Conservation (phyloP, 2,888 invertebrate genomes). For the Gari tellinella region DNA sequence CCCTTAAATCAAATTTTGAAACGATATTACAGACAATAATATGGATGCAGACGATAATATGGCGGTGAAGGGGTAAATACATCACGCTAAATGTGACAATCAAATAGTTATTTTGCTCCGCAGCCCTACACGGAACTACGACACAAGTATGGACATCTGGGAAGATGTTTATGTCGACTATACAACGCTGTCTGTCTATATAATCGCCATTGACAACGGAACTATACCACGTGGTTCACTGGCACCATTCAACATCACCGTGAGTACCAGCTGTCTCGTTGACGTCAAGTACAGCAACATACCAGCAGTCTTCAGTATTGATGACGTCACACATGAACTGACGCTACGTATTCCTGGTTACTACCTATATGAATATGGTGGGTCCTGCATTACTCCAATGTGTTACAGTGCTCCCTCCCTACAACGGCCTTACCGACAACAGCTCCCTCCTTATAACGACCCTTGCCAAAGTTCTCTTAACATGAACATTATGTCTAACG, state of each 20-base stretch:
- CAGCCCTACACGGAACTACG: slow-evolving; percentile 64
- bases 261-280: slow-evolving; percentile 77
- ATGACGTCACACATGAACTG: slow-evolving; percentile 69
- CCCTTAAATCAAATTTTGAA: no score
- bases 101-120: no score
- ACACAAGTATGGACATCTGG: slow-evolving; percentile 60
- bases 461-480: no score
- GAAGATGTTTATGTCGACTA: slow-evolving; percentile 65
- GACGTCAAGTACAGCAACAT: slow-evolving; percentile 68
- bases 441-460: no score
- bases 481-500: no score
- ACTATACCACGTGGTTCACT: slow-evolving; percentile 66
- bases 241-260: slow-evolving; percentile 62
- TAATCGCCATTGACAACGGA: slow-evolving; percentile 74
- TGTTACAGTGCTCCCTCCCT: no score
- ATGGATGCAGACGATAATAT: no score
- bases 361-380: slow-evolving; percentile 71
- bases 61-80: no score
- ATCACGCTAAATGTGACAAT: no score
- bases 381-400: no score
- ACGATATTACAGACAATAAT: no score
- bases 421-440: no score
- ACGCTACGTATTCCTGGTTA: slow-evolving; percentile 71
- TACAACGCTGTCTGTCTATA: slow-evolving; percentile 64
- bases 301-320: slow-evolving; percentile 55